These are phyloP conservation scores for Pluvianellus socialis DNA, from an alignment of 2,113 vertebrate species.

Conservation along the genomic window DNA sequence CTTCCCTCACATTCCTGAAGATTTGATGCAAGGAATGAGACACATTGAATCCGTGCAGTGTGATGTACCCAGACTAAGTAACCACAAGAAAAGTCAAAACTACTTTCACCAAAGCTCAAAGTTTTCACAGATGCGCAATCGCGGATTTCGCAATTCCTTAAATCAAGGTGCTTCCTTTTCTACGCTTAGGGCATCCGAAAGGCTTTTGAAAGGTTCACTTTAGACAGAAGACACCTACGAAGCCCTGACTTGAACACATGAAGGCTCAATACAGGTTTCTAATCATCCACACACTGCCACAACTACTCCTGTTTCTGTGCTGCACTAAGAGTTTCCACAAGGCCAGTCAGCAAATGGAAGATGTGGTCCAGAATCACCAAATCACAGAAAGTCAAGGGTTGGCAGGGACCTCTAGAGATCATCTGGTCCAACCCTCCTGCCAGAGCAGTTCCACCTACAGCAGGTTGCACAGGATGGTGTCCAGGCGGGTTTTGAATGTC, in stretches of 20 bases:
- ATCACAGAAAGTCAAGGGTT: too few relatives aligned
- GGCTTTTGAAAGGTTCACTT: not conserved
- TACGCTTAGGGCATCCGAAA: not conserved
- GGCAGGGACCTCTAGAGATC: too few relatives aligned
- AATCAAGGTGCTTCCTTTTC: not conserved
- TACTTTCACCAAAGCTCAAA: not conserved
- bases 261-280: not conserved
- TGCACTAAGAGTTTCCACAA: not conserved
- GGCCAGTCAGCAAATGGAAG: not conserved
- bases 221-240: not conserved
- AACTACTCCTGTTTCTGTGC: not conserved
- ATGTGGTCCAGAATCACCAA: not conserved
- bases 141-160: not conserved
- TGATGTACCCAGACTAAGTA: not conserved
- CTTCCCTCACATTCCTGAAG: not conserved
- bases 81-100: not conserved
- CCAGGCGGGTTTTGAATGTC: too few relatives aligned
- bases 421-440: too few relatives aligned
- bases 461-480: too few relatives aligned
- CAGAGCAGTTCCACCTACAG: too few relatives aligned
- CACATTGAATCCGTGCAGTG: not conserved
- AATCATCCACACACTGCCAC: not conserved
- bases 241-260: not conserved
- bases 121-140: fast-evolving
- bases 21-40: not conserved